A percentile compares a stretch with the other conserved stretches of the same genome.
These are phyloP conservation scores for Radopholus similis DNA, from an alignment of 1,140 invertebrate species.

Conservation along the genomic window DNA sequence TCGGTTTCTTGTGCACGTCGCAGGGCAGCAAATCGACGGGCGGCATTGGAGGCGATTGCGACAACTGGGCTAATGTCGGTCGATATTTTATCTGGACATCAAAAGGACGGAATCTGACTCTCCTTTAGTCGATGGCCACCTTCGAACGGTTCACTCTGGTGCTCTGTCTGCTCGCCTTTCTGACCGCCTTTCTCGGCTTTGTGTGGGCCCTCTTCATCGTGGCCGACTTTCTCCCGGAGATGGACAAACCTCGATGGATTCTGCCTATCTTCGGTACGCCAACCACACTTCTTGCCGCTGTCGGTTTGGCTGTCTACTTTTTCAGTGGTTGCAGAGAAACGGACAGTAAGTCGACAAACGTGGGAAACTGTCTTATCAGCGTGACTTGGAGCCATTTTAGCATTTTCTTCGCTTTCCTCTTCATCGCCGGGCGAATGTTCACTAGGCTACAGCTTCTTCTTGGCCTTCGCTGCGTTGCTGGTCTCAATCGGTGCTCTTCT, in stretches of 20 bases:
- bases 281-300: not conserved
- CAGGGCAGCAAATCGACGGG: not conserved
- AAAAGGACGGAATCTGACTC: not conserved
- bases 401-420: not conserved
- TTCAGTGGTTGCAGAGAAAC: not conserved
- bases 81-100: not conserved
- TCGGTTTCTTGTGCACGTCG: not conserved
- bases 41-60: not conserved
- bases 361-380: not conserved
- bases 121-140: not conserved
- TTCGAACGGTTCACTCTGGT: not conserved
- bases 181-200: not conserved
- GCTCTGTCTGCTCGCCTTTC: not conserved
- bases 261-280: not conserved
- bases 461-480: not conserved
- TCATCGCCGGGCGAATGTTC: not conserved
- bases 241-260: not conserved
- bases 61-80: not conserved
- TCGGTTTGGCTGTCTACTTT: not conserved
- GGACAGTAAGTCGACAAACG: not conserved
- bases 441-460: not conserved
- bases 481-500: not conserved
- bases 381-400: not conserved
- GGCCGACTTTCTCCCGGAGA: not conserved
- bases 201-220: not conserved